Base-by-base conservation (phyloP, 2,797 vertebrate genomes). In the Sarcoramphus papa region DNA sequence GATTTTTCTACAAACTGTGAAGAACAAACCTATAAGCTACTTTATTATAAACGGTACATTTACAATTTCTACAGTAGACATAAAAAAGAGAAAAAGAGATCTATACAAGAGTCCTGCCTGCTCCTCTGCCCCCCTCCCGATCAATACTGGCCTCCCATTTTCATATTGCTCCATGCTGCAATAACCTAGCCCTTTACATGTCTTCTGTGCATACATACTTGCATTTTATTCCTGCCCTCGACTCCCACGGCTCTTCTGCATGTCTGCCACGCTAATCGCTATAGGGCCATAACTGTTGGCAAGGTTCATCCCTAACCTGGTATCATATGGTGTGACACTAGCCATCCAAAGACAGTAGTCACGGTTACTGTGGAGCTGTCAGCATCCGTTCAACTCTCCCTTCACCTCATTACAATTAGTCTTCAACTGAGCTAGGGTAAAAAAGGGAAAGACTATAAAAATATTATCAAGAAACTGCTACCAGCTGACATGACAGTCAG, bases 81-180 rank as follows among this genome's bases (percentile, higher is more conserved):
- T 8, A 51, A n/a, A 50, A 63, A 22, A 37, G 17, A 65, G 35
- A 30, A 76, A 51, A 57, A 70, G 37, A 57, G 15, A 51, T 64
- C 12, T 53, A 4, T 19, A 25, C 17, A 54, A 18, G 47, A 68
- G 40, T 45, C 24, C 35, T 21, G 8, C 16, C 30, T 64, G 56
- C 14, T 53, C n/a, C 17, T 15, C 13, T 51, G 31, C 18, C 10
- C 13, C 9, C 0, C 28, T 50, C 25, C 40, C 1, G 0, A 7
- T 47, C 40, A 48, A 3, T 37, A 14, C n/a, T 70, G 70, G 19
- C 57, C 20, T 81, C 15, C 18, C 9, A 15, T 27, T 85, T 35
- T n/a, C 35, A 47, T 19, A 22, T 22, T 31, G 5, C 28, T 45
- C 57, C 33, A 19, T 18, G 27, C 27, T 59, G 41, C 48, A 68